Evolutionary conservation across 2,113 vertebrate species (phyloP).

Genomic region (Saguinus midas): DNA sequence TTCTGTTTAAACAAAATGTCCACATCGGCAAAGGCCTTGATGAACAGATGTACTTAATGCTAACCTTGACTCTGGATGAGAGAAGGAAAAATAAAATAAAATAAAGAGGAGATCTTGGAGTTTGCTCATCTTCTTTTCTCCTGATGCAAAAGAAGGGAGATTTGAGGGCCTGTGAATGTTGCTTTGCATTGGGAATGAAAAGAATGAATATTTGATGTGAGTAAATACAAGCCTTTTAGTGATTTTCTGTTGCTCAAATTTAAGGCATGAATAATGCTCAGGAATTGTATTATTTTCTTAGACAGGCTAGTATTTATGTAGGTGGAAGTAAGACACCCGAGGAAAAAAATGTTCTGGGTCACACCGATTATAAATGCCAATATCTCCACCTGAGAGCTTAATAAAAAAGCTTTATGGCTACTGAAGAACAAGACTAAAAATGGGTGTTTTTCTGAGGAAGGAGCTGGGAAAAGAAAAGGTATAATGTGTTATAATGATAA

Average conservation of each 20-base stretch:
- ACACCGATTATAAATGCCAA: constrained; percentile 66
- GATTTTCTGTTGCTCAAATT: constrained; percentile 77
- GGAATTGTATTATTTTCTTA: constrained; percentile 72
- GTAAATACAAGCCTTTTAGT: constrained; percentile 65
- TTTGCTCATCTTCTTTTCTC: background rate
- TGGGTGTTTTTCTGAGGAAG: constrained; percentile 60
- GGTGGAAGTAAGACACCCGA: constrained; percentile 61
- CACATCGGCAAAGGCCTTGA: background rate
- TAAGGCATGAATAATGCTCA: constrained; percentile 69
- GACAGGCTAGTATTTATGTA: constrained; percentile 72
- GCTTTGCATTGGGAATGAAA: constrained; percentile 52
- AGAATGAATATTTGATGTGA: constrained; percentile 75
- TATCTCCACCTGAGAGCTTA: constrained; percentile 59
- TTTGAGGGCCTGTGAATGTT: background rate
- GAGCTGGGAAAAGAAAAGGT: constrained; percentile 18
- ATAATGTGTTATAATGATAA: constrained; percentile 42
- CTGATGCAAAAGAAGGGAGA: background rate
- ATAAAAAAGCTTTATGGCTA: constrained; percentile 61
- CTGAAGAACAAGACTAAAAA: constrained; percentile 66
- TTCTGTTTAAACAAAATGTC: background rate
- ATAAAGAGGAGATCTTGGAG: background rate
- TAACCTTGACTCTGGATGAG: background rate
- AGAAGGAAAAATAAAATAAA: background rate
- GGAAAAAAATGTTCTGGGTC: constrained; percentile 71
- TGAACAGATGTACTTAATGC: background rate